Conservation (phyloP, 2,888 invertebrate species). For the Tinea semifulvella region DNA sequence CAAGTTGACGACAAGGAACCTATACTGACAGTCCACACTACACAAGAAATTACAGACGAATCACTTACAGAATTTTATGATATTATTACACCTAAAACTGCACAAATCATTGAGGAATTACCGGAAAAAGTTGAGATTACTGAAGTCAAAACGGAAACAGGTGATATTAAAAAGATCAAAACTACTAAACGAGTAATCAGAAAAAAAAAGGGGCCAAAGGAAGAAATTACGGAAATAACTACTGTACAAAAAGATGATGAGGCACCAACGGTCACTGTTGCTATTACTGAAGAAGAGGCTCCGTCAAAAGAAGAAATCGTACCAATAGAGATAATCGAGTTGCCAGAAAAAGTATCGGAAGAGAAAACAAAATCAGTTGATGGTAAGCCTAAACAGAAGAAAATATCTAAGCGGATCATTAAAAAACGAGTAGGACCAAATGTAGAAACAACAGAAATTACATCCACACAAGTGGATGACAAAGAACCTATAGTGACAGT, state of each 20-base stretch:
- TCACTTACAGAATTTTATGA: slow-evolving; percentile 26
- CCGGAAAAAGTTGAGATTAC: slow-evolving; percentile 21
- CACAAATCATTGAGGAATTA: slow-evolving; percentile 20
- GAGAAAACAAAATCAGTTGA: slow-evolving; percentile 6
- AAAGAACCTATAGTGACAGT: slow-evolving; percentile 4
- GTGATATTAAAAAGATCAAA: slow-evolving; percentile 23
- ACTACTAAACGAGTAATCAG: slow-evolving; percentile 24
- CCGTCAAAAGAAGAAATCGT: slow-evolving; percentile 17
- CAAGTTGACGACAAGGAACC: slow-evolving; percentile 39
- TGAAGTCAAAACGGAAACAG: slow-evolving; percentile 23
- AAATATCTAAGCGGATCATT: slow-evolving; percentile 35
- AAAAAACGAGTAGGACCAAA: slow-evolving; percentile 40
- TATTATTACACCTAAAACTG: slow-evolving; percentile 23
- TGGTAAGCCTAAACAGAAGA: slow-evolving; percentile 25
- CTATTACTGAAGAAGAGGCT: slow-evolving; percentile 28
- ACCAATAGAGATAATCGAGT: slow-evolving; percentile 21
- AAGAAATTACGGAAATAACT: slow-evolving; percentile 39
- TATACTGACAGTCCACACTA: slow-evolving; percentile 31
- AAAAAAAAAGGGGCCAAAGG: slow-evolving; percentile 32
- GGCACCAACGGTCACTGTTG: slow-evolving; percentile 25
- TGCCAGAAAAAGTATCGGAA: slow-evolving; percentile 31
- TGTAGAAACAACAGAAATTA: slow-evolving; percentile 21
- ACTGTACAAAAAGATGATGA: slow-evolving; percentile 27
- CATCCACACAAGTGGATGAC: slow-evolving; percentile 12
- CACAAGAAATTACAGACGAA: slow-evolving; percentile 28